These are phyloP conservation scores for Phasia obesa DNA, from an alignment of 2,888 invertebrate species.

Conservation along the genomic window DNA sequence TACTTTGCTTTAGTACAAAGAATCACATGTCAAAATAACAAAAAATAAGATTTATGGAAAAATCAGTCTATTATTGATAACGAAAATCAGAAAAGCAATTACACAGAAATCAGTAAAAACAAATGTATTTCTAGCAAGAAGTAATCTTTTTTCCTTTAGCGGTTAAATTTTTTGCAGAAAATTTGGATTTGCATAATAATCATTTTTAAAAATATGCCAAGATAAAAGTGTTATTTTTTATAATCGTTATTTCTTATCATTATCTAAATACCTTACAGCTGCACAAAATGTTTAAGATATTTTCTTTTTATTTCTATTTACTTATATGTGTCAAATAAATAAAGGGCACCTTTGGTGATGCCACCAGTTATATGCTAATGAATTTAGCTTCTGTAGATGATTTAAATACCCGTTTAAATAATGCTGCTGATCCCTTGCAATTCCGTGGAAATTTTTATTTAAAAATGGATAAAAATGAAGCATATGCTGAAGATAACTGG, in stretches of 20 bases:
- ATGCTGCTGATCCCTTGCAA: constrained; percentile 83
- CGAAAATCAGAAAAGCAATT: too few relatives aligned
- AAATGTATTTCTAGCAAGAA: too few relatives aligned
- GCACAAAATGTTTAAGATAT: not conserved
- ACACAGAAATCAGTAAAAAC: too few relatives aligned
- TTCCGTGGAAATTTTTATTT: constrained; percentile 89
- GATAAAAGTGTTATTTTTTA: too few relatives aligned
- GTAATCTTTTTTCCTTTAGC: too few relatives aligned
- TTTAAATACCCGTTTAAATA: constrained; percentile 84
- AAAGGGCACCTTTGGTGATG: constrained; percentile 86
- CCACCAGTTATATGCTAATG: constrained; percentile 87
- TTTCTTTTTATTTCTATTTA: constrained; percentile 34
- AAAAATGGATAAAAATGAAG: constrained; percentile 84
- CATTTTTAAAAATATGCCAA: too few relatives aligned
- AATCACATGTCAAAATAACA: too few relatives aligned
- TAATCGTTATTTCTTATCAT: constrained; percentile 7
- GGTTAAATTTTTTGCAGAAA: too few relatives aligned
- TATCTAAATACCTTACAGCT: not conserved
- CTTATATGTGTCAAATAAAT: not conserved
- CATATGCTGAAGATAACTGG: constrained; percentile 89
- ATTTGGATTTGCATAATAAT: too few relatives aligned
- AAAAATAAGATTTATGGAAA: too few relatives aligned
- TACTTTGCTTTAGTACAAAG: too few relatives aligned
- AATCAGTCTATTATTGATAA: too few relatives aligned
- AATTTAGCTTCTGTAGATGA: constrained; percentile 87